These are phyloP conservation scores for Sebastes schlegelii DNA, from an alignment of 2,113 vertebrate species.

Conservation along the genomic window DNA sequence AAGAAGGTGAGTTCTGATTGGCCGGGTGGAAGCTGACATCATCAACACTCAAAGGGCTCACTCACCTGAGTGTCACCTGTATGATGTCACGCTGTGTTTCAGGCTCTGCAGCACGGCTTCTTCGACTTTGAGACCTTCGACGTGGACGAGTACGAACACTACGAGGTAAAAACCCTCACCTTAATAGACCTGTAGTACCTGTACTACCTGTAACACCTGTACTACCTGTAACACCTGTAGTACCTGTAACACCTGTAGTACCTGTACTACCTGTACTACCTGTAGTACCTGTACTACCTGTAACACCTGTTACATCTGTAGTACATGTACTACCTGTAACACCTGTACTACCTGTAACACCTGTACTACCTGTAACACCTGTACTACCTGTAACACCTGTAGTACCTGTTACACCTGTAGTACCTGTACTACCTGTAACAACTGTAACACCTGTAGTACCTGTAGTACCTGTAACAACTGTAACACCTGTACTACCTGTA, in stretches of 20 bases:
- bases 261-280: too few relatives aligned
- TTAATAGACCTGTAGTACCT: background rate
- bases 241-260: background rate
- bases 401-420: background rate
- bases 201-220: background rate
- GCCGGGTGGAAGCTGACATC: background rate
- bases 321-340: too few relatives aligned
- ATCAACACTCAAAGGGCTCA: background rate
- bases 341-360: too few relatives aligned
- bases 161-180: slow-evolving; percentile 87
- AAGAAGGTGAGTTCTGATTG: slow-evolving; percentile 88
- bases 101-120: slow-evolving; percentile 96
- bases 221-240: background rate
- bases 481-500: too few relatives aligned
- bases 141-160: slow-evolving; percentile 97
- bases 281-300: background rate
- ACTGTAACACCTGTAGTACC: background rate
- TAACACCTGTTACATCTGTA: background rate
- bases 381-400: too few relatives aligned
- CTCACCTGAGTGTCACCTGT: background rate
- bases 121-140: slow-evolving; percentile 97
- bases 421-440: background rate
- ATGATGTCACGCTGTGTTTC: slow-evolving; percentile 64
- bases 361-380: background rate
- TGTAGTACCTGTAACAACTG: background rate